phyloP scores from a whole-genome alignment of 2,113 vertebrate species.

The Tamias sibiricus region DNA sequence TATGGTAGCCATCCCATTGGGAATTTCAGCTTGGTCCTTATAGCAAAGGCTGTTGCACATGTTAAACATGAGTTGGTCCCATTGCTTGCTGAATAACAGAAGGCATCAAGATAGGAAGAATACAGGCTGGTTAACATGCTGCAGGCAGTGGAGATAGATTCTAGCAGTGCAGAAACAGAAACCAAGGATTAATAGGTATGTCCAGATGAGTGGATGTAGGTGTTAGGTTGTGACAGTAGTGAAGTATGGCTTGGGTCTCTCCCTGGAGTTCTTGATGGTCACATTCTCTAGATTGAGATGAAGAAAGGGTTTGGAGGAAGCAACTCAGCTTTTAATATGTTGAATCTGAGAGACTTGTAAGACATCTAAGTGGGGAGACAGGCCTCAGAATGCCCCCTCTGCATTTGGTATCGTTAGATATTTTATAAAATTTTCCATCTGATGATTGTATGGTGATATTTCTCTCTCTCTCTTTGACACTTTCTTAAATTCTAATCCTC shows the following conservation, averaged over 20 bases:
- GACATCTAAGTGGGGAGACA: background rate
- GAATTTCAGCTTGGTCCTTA: background rate
- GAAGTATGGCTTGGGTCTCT: background rate
- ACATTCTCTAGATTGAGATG: background rate
- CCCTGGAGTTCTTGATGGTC: background rate
- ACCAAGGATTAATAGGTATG: background rate
- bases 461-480: background rate
- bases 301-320: background rate
- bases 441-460: background rate
- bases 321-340: background rate
- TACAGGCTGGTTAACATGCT: fast-evolving
- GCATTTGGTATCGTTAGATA: background rate
- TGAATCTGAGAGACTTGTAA: background rate
- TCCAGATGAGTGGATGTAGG: background rate
- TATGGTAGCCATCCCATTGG: background rate
- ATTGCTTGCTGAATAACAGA: background rate
- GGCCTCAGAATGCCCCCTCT: background rate
- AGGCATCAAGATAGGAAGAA: background rate
- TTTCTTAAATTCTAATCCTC: background rate
- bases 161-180: background rate
- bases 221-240: fast-evolving
- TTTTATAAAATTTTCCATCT: background rate
- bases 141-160: background rate
- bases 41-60: background rate
- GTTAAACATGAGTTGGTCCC: fast-evolving